Conservation (phyloP, 1,140 invertebrate species). For the Trialeurodes vaporariorum region DNA sequence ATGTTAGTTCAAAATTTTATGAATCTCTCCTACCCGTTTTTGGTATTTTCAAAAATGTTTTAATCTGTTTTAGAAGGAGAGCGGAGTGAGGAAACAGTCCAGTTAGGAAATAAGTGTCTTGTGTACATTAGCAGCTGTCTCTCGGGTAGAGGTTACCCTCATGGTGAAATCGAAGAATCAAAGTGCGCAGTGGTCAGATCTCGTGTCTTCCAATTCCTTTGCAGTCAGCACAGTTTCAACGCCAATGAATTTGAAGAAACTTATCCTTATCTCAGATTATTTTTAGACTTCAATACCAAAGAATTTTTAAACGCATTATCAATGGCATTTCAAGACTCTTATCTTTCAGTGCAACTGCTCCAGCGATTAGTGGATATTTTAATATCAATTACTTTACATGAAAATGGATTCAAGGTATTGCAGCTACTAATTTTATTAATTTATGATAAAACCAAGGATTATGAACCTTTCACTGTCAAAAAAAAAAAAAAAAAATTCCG, state of each 20-base stretch:
- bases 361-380: constrained; percentile 72
- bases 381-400: constrained; percentile 55
- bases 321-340: constrained; percentile 75
- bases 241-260: constrained; percentile 50
- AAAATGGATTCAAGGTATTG: constrained; percentile 48
- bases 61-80: constrained; percentile 20
- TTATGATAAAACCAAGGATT: too few species aligned
- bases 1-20: too few species aligned
- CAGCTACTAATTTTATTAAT: too few species aligned
- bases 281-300: constrained; percentile 74
- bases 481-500: too few species aligned
- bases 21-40: background rate
- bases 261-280: constrained; percentile 67
- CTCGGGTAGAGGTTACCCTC: constrained; percentile 79
- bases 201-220: constrained; percentile 43
- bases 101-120: constrained; percentile 76
- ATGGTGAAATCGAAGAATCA: constrained; percentile 56
- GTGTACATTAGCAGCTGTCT: constrained; percentile 90
- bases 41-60: constrained; percentile 19
- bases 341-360: constrained; percentile 59
- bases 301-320: constrained; percentile 84
- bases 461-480: too few species aligned
- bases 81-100: constrained; percentile 26
- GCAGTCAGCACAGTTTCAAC: constrained; percentile 50
- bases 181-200: constrained; percentile 53